Conservation (phyloP, 1,140 invertebrate genomes). For the Antheraea mylitta region DNA sequence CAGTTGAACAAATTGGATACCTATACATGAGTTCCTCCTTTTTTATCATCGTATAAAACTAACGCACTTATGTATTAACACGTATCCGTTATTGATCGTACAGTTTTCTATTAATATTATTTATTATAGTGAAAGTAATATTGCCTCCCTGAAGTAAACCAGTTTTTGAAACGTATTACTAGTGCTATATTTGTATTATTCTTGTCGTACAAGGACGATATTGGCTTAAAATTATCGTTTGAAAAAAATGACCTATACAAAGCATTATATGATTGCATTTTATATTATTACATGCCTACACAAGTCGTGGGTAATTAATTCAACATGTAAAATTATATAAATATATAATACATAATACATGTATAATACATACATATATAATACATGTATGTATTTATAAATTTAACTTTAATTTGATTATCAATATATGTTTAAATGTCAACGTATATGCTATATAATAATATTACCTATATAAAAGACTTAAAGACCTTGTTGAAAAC, state of each 20-base stretch:
- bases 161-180: not conserved
- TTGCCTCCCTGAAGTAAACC: not conserved
- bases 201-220: not conserved
- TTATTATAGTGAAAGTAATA: conserved; percentile 1
- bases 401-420: no score
- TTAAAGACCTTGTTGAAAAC: no score
- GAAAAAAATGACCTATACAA: not conserved
- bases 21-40: conserved; percentile 23
- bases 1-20: not conserved
- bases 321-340: no score
- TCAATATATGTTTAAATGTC: no score
- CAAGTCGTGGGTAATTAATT: no score
- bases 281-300: no score
- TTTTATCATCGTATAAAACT: conserved; percentile 24
- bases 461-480: no score
- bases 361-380: no score
- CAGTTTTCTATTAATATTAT: not conserved
- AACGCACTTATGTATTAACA: not conserved
- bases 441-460: no score
- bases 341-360: no score
- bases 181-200: not conserved
- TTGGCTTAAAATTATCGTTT: not conserved
- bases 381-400: no score
- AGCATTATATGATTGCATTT: not conserved
- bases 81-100: not conserved